Conservation (phyloP, 2,113 vertebrate genomes). For the Clarias gariepinus region DNA sequence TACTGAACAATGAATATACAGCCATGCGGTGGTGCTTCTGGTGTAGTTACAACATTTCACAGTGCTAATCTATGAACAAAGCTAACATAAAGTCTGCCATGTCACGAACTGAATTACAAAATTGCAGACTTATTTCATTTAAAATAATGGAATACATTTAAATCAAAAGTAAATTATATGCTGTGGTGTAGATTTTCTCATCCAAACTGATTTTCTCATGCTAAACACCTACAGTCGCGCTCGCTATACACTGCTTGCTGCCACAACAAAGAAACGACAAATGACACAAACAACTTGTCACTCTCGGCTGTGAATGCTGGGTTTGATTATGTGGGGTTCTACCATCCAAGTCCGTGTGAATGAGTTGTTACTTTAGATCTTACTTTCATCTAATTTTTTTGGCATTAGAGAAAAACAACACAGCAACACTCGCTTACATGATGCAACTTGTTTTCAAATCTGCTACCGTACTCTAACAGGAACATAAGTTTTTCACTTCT, state of each 20-base stretch:
- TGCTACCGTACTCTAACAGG: not conserved
- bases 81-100: not conserved
- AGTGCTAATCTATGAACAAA: not conserved
- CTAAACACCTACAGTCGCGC: not conserved
- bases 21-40: not conserved
- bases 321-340: not conserved
- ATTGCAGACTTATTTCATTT: not conserved
- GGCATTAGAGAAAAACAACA: conserved; percentile 2
- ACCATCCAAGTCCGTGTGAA: not conserved
- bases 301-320: not conserved
- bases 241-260: not conserved
- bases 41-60: not conserved
- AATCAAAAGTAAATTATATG: not conserved
- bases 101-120: not conserved
- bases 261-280: not conserved
- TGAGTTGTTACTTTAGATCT: not conserved
- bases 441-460: not conserved
- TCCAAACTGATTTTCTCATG: not conserved
- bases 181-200: not conserved
- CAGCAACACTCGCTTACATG: not conserved
- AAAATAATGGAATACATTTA: not conserved
- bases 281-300: not conserved
- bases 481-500: not conserved
- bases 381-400: not conserved
- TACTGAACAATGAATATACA: not conserved